Evolutionary conservation across 2,797 vertebrate genomes (phyloP).

Genomic region (Enteromius anoplus): DNA sequence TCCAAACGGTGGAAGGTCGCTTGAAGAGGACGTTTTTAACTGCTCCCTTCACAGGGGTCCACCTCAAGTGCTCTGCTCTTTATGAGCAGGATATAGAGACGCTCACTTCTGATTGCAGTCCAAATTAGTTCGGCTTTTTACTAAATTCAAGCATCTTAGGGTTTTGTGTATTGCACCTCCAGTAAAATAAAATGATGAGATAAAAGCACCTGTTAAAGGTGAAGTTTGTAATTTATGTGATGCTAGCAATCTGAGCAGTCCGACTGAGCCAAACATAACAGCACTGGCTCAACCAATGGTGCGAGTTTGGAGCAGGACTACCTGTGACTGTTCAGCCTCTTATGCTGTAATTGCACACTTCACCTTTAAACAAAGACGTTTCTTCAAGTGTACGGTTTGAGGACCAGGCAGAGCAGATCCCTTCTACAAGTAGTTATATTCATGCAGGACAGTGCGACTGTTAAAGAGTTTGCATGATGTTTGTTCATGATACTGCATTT

Average conservation of each 20-base stretch:
- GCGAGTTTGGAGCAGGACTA: background rate
- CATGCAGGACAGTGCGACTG: background rate
- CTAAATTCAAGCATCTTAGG: background rate
- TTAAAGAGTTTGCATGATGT: background rate
- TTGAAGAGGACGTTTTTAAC: background rate
- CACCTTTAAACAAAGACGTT: background rate
- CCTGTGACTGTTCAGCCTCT: too few species aligned
- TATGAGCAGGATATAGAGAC: background rate
- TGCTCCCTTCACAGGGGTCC: background rate
- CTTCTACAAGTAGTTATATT: background rate
- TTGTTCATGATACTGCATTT: background rate
- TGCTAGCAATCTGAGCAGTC: background rate
- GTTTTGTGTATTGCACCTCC: background rate
- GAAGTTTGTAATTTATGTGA: slow-evolving; percentile 24
- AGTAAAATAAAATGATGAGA: background rate
- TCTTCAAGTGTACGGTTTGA: background rate
- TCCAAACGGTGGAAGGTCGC: slow-evolving; percentile 6
- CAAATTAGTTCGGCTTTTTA: background rate
- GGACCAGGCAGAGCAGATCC: background rate
- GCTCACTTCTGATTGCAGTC: background rate
- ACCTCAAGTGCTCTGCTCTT: background rate
- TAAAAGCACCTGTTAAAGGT: slow-evolving; percentile 5
- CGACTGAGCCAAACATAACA: background rate
- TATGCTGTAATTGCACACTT: background rate
- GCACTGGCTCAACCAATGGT: background rate